Base-by-base conservation (phyloP, 2,888 invertebrate species). In the Nemurella pictetii region DNA sequence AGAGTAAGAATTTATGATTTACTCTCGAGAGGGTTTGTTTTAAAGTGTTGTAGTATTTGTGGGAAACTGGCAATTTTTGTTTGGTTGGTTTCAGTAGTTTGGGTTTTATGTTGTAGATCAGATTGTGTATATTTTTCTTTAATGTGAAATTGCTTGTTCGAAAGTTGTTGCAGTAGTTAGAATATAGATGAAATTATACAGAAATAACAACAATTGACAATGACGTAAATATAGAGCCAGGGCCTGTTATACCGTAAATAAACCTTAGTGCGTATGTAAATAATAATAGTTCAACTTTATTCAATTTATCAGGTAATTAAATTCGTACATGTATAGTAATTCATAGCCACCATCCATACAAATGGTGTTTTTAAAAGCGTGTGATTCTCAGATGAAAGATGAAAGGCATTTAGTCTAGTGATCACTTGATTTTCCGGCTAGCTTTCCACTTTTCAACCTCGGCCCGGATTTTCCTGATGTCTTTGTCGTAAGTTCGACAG, bases 401-500 rank as follows among this genome's bases (percentile, higher is more conserved):
- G 12, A 12, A 55, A 55, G 55, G 55, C 55, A 55, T 9, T 55
- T 55, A 55, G n/a, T 75, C 25, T 12, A 75, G 75, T 80, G n/a
- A 27, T 81, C 80, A 82, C 72, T 82, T 55, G 3, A 25, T 27
- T 15, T 26, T 82, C 82, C 29, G 82, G 28, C 82, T 55, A 55
- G 80, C n/a, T 32, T 87, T 89, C 92, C 92, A 92, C 86, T 89
- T 90, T 85, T 90, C 89, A 85, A 95, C 94, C 89, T 94, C 93
- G 88, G 93, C 93, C 84, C 93, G 92, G 88, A 97, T 96, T 87
- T 94, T 93, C 12, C 92, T 92, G 55, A 98, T 95, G 89, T 98
- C 97, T 0, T 94, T 92, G 0, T 97, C 95, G 88, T 95, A 95
- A 0, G 97, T 96, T 87, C 97, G 93, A 90, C 98, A 99, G 88